Conservation (phyloP, 2,113 vertebrate genomes). For the Myocastor coypus region DNA sequence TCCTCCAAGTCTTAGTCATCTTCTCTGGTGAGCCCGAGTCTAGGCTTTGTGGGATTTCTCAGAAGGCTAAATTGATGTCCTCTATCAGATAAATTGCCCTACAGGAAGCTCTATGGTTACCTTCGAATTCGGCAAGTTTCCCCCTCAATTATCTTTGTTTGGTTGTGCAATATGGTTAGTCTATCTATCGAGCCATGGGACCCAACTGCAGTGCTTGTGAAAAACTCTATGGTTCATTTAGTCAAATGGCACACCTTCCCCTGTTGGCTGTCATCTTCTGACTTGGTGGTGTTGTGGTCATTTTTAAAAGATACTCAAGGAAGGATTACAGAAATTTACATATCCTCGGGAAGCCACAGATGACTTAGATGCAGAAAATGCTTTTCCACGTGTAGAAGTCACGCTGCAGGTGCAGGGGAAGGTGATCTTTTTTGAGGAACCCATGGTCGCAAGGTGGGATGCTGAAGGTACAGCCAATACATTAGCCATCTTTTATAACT, state of each 20-base stretch:
- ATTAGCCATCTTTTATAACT: not conserved
- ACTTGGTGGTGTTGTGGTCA: constrained; percentile 1
- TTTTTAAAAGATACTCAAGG: constrained; percentile 85
- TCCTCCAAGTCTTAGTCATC: not conserved
- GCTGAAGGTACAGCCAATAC: constrained; percentile 84
- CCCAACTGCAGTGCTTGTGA: not conserved
- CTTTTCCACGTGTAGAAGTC: constrained; percentile 83
- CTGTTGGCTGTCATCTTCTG: constrained; percentile 24
- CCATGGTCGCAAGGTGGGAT: constrained; percentile 92
- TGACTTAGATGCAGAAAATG: constrained; percentile 72
- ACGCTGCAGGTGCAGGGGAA: constrained; percentile 85
- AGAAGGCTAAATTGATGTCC: not conserved
- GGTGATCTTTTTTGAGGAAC: constrained; percentile 89
- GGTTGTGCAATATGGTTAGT: not conserved
- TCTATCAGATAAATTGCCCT: not conserved
- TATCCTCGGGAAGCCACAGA: constrained; percentile 85
- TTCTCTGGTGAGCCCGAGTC: not conserved
- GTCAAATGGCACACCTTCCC: not conserved
- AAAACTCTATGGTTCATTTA: not conserved
- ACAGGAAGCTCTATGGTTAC: not conserved
- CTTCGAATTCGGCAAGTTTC: not conserved
- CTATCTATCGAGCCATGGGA: not conserved
- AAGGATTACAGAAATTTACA: constrained; percentile 85
- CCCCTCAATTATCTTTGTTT: not conserved
- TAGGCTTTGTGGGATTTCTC: not conserved